Percentiles rank a stretch among this genome's conserved stretches.
phyloP scores from a whole-genome alignment of 1,140 invertebrate species.

The Aphelinus certus region DNA sequence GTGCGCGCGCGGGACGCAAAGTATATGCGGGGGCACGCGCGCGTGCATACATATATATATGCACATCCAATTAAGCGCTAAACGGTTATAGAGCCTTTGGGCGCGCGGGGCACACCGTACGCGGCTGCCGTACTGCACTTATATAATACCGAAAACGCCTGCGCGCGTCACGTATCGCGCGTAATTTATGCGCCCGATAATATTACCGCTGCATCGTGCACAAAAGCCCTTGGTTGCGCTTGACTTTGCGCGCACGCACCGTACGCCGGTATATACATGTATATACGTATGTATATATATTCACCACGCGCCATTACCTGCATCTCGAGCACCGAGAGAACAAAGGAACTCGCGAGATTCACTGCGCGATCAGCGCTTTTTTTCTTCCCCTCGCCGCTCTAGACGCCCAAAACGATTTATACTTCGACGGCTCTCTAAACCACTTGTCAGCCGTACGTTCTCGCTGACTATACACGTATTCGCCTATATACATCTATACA shows the following conservation, averaged over 20 bases:
- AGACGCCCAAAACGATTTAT: too few relatives aligned
- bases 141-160: conserved; percentile 18
- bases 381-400: neutral
- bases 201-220: neutral
- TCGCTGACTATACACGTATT: too few relatives aligned
- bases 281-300: too few relatives aligned
- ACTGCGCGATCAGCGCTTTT: conserved; percentile 1
- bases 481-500: too few relatives aligned
- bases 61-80: conserved; percentile 1
- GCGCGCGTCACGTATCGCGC: conserved; percentile 15
- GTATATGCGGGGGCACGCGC: conserved; percentile 5
- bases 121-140: neutral
- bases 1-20: neutral
- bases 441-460: too few relatives aligned
- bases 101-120: neutral
- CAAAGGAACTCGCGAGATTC: neutral
- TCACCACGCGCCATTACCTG: neutral
- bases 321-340: neutral
- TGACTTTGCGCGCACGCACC: neutral
- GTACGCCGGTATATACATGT: too few relatives aligned
- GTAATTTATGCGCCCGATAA: conserved; percentile 15
- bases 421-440: too few relatives aligned
- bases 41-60: too few relatives aligned
- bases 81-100: conserved; percentile 1
- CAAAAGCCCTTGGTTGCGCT: conserved; percentile 1